Conservation (phyloP, 2,888 invertebrate genomes). For the Drosophila neonasuta region DNA sequence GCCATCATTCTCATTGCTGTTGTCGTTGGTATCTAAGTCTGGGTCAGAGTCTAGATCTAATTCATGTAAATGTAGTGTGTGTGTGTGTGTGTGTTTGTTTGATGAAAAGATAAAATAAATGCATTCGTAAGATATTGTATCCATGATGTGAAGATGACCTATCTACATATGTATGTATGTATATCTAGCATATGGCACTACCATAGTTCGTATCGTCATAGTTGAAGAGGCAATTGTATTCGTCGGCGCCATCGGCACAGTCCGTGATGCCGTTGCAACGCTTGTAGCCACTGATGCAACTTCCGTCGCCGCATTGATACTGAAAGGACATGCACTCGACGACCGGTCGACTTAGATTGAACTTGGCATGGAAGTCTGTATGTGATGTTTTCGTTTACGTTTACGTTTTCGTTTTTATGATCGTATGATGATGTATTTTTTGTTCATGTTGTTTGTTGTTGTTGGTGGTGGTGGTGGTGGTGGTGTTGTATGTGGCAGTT, state of each 20-base stretch:
- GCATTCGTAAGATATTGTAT: conserved; percentile 10
- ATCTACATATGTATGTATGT: not conserved
- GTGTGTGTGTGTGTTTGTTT: conserved; percentile 21
- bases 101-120: conserved; percentile 42
- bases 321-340: conserved; percentile 82
- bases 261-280: conserved; percentile 84
- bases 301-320: conserved; percentile 86
- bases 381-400: conserved; percentile 3
- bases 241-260: conserved; percentile 86
- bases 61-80: conserved; percentile 15
- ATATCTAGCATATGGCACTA: conserved; percentile 26
- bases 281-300: conserved; percentile 85
- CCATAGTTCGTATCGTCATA: conserved; percentile 81
- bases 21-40: conserved; percentile 45
- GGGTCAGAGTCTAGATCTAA: conserved; percentile 43
- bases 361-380: conserved; percentile 78
- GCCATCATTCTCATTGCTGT: conserved; percentile 28
- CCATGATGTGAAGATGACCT: conserved; percentile 1
- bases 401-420: not conserved
- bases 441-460: conserved; percentile 31
- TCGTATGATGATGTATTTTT: conserved; percentile 22
- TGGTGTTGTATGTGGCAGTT: conserved; percentile 30
- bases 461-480: conserved; percentile 29
- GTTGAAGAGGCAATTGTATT: conserved; percentile 83
- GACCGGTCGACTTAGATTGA: conserved; percentile 76